Evolutionary conservation across 1,140 invertebrate species (phyloP), one percentile per base, ranked within the genome.

Genomic region (Orchestia grillus): DNA sequence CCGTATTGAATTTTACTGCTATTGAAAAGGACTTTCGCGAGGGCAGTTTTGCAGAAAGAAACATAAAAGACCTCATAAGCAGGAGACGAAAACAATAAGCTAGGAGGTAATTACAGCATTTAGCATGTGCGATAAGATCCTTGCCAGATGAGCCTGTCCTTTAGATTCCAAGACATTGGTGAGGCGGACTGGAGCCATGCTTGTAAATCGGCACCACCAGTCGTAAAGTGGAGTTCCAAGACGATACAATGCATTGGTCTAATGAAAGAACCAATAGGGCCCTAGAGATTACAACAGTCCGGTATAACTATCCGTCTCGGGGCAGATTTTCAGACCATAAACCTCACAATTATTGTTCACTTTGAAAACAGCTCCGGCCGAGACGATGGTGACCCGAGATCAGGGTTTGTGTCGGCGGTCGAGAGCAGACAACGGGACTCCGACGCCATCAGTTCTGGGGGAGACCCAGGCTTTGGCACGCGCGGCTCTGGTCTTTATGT

Each of bases 201-300:
- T 94, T 45, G 44, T 94, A 94, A 94, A 94, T 90, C 41, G 88
- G 43, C 88, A 90, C 43, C 88, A 44, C 44, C 3, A 44, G 44
- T 94, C 92, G 92, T 94, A 94, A 94, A 94, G 6, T 40, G 6
- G 92, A 47, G 44, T n/a, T 44, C 40, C 19, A 44, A 94, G 47
- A 19, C 92, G 92, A 94, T 45, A 47, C 92, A 44, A 94, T 47
- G n/a, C 44, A 94, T 47, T 23, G 44, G 44, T 44, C 44, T 40
- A 94, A 94, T 94, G 44, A 94, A 94, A 94, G 44, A 94, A 94
- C 43, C 92, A 42, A 94, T 94, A 94, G 44, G 44, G 44, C 40
- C 44, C 44, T 47, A 94, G 43, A 11, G 92, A 45, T 47, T 47
- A n/a, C 44, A 94, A 44, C 92, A 11, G 41, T 44, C 44, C 15